A percentile compares a stretch with the other conserved stretches of the same genome.
Evolutionary conservation across 1,140 invertebrate genomes (phyloP).

Genomic region (Diorhabda carinulata): DNA sequence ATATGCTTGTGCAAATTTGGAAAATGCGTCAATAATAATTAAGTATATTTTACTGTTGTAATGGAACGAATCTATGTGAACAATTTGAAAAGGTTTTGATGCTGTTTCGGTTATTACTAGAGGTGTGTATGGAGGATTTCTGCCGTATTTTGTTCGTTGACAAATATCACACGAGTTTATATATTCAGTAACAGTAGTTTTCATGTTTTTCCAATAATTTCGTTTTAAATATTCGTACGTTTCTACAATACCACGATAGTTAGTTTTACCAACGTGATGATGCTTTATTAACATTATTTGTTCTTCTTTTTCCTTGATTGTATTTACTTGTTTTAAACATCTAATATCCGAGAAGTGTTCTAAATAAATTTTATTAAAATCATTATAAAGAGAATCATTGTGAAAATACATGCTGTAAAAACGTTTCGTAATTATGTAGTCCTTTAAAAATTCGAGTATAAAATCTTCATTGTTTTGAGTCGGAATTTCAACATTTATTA

Average conservation of each 20-base stretch:
- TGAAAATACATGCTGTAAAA: constrained; percentile 11
- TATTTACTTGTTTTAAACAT: not conserved
- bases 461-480: constrained; percentile 13
- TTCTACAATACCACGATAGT: constrained; percentile 25
- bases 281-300: constrained; percentile 25
- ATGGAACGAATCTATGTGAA: too few species aligned
- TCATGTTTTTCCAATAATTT: constrained; percentile 20
- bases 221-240: constrained; percentile 20
- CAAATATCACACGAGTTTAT: too few species aligned
- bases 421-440: not conserved
- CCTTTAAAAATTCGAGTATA: constrained; percentile 5
- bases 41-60: too few species aligned
- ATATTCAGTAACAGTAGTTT: not conserved
- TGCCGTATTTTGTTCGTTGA: too few species aligned
- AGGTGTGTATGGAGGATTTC: too few species aligned
- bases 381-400: constrained; percentile 10
- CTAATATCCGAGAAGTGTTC: constrained; percentile 10
- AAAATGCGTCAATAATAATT: not conserved
- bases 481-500: constrained; percentile 7
- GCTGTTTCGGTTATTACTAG: too few species aligned
- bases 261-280: constrained; percentile 25
- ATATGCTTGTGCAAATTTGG: not conserved
- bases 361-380: constrained; percentile 23
- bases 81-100: too few species aligned
- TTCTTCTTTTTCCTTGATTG: constrained; percentile 19